Percentiles rank a stretch among this genome's conserved stretches.
These are phyloP conservation scores for Lepus europaeus DNA, from an alignment of 2,113 vertebrate genomes.

Conservation along the genomic window DNA sequence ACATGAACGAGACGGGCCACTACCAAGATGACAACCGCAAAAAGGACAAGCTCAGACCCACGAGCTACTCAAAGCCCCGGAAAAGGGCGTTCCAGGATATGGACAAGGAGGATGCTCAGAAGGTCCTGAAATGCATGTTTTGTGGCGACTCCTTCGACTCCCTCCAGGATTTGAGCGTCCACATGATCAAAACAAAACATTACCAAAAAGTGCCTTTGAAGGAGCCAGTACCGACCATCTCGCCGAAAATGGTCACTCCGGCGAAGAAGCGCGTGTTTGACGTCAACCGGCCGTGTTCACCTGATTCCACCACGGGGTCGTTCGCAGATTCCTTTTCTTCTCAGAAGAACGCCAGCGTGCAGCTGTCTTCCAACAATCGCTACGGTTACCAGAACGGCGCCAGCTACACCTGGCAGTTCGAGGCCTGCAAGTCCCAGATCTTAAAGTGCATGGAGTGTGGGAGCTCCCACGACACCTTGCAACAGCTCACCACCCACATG, in stretches of 20 bases:
- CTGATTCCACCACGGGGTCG: constrained; percentile 95
- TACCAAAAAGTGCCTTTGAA: constrained; percentile 99
- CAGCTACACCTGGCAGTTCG: constrained; percentile 99
- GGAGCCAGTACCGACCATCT: constrained; percentile 97
- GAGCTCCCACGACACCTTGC: constrained; percentile 97
- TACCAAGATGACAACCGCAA: constrained; percentile 98
- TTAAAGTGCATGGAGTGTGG: constrained; percentile 99
- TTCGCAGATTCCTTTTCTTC: constrained; percentile 91
- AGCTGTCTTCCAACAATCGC: constrained; percentile 93
- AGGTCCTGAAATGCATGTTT: constrained; percentile 99
- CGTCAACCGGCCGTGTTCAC: constrained; percentile 95
- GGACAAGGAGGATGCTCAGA: constrained; percentile 98
- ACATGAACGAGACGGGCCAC: constrained; percentile 98
- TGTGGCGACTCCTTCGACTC: constrained; percentile 99
- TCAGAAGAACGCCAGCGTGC: constrained; percentile 89
- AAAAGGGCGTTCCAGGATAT: constrained; percentile 97
- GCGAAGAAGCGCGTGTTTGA: constrained; percentile 97
- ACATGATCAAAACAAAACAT: constrained; percentile 99
- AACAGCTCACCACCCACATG: constrained; percentile 99
- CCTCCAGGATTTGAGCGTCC: constrained; percentile 98
- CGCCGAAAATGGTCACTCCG: constrained; percentile 95
- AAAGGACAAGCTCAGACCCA: constrained; percentile 93
- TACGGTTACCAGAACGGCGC: constrained; percentile 98
- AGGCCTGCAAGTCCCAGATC: constrained; percentile 99
- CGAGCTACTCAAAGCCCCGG: constrained; percentile 95